These are phyloP conservation scores for Caenorhabditis virilis DNA, from an alignment of 2,888 invertebrate species.

Conservation along the genomic window DNA sequence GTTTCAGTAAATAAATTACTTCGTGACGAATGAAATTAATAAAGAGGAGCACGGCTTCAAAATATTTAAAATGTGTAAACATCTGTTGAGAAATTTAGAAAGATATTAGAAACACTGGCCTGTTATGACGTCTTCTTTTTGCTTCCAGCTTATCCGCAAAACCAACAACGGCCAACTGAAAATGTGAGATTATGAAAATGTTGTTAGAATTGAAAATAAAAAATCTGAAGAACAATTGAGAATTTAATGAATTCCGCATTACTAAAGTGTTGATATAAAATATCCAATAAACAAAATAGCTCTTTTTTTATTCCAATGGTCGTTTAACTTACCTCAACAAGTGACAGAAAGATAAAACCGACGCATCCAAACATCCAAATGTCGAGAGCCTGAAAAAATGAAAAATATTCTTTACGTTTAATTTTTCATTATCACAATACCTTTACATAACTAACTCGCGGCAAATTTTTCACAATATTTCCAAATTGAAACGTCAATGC, in stretches of 20 bases:
- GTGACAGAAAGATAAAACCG: slow-evolving; percentile 67
- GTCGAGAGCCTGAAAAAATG: slow-evolving; percentile 59
- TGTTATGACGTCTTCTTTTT: slow-evolving; percentile 41
- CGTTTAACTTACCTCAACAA: slow-evolving; percentile 65
- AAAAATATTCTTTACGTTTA: slow-evolving; percentile 34
- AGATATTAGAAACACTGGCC: slow-evolving; percentile 4
- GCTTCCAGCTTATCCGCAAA: slow-evolving; percentile 66
- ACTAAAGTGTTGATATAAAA: too few relatives aligned
- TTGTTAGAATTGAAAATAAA: neutral
- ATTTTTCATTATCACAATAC: slow-evolving; percentile 32
- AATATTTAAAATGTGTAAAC: too few relatives aligned
- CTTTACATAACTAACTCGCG: slow-evolving; percentile 66
- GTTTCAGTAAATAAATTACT: too few relatives aligned
- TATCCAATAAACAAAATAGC: too few relatives aligned
- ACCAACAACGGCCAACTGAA: slow-evolving; percentile 67
- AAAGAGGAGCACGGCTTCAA: too few relatives aligned
- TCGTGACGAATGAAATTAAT: too few relatives aligned
- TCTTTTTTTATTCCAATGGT: too few relatives aligned
- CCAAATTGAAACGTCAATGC: slow-evolving; percentile 68
- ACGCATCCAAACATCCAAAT: slow-evolving; percentile 69
- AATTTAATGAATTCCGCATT: too few relatives aligned
- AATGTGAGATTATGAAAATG: slow-evolving; percentile 7
- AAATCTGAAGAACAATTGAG: too few relatives aligned
- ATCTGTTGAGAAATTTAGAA: neutral
- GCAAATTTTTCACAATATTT: slow-evolving; percentile 68